These are phyloP conservation scores for Rhaphigaster nebulosa DNA, from an alignment of 2,888 invertebrate species.

Conservation along the genomic window DNA sequence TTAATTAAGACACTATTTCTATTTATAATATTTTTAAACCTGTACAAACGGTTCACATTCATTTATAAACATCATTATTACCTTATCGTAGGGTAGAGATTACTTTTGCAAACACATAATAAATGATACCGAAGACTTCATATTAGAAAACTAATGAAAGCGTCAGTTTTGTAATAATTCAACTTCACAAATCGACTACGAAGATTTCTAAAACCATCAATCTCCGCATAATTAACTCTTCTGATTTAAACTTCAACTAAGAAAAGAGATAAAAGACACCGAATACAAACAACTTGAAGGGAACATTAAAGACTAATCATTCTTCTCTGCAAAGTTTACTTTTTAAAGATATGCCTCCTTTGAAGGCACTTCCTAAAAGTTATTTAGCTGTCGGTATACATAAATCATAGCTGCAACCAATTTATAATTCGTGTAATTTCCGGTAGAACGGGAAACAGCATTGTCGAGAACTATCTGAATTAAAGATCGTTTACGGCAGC, in stretches of 20 bases:
- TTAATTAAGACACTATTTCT: no score
- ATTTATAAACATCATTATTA: not conserved
- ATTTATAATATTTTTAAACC: no score
- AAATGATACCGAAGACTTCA: not conserved
- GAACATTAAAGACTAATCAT: slow-evolving; percentile 46
- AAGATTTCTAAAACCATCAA: slow-evolving; percentile 10
- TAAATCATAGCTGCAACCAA: not conserved
- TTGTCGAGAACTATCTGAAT: no score
- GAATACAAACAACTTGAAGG: slow-evolving; percentile 41
- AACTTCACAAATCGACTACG: slow-evolving; percentile 8
- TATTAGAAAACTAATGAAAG: slow-evolving; percentile 25
- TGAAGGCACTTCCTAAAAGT: not conserved
- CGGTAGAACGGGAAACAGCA: not conserved
- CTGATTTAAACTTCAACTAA: slow-evolving; percentile 19
- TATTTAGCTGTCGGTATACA: not conserved
- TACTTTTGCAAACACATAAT: not conserved
- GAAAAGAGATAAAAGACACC: slow-evolving; percentile 29
- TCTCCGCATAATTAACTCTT: slow-evolving; percentile 13
- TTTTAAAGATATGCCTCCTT: not conserved
- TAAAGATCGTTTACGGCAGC: no score
- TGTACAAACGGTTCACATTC: not conserved
- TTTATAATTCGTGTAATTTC: not conserved
- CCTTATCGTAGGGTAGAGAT: not conserved
- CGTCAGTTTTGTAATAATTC: not conserved
- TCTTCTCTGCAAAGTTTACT: slow-evolving; percentile 10